A percentile compares a stretch with the other conserved stretches of the same genome.
These are phyloP conservation scores for Dasyornis broadbenti DNA, from an alignment of 2,113 vertebrate species.

Conservation along the genomic window DNA sequence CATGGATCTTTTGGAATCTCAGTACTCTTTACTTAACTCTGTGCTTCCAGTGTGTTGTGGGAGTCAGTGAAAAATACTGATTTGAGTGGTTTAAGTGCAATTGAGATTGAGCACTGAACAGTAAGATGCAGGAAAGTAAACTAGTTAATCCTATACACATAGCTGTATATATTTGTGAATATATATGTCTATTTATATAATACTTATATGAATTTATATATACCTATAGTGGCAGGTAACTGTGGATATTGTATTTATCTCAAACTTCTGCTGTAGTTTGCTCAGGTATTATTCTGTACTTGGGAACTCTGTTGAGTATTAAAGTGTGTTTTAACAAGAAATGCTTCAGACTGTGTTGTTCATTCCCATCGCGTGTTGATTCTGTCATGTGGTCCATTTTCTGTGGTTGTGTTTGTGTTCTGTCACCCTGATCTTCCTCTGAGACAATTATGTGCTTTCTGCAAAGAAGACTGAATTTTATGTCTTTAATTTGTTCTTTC, in stretches of 20 bases:
- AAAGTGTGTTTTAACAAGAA: not conserved
- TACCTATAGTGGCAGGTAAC: not conserved
- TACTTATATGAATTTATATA: not conserved
- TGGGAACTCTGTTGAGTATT: not conserved
- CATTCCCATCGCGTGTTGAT: not conserved
- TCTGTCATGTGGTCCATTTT: not conserved
- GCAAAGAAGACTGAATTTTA: not conserved
- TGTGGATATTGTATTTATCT: fast-evolving
- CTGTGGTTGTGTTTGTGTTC: not conserved
- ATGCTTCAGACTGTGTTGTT: not conserved
- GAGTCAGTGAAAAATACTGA: not conserved
- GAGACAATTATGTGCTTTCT: not conserved
- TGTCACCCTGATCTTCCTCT: not conserved
- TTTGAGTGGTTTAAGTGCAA: not conserved
- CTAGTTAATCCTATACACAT: not conserved
- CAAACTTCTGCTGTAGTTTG: not conserved
- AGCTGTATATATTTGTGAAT: not conserved
- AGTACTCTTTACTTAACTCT: not conserved
- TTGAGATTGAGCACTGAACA: not conserved
- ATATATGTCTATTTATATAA: not conserved
- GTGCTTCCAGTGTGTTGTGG: not conserved
- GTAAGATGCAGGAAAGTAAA: not conserved
- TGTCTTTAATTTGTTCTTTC: not conserved
- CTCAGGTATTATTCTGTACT: not conserved
- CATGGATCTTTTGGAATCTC: not conserved